Base-by-base conservation (phyloP, 2,888 invertebrate species). In the Leucophora obtusa region DNA sequence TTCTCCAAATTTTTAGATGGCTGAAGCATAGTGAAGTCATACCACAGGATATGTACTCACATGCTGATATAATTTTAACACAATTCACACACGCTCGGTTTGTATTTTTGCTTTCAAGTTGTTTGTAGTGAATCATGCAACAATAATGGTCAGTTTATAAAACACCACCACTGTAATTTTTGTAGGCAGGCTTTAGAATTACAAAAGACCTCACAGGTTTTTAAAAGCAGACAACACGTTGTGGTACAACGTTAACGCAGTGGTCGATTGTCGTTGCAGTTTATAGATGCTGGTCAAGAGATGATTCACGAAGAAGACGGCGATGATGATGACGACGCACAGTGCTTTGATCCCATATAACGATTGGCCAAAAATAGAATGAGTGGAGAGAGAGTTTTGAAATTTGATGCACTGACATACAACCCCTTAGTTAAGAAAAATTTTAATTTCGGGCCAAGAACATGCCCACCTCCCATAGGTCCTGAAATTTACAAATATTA, bases 191-290 rank as follows among this genome's bases (percentile, higher is more conserved):
- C 47, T 66, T 43, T 58, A 28, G 66, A 60, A 66, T 66, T 66
- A 66, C 74, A 69, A 54, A 70, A 77, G 81, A 81, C 81, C 75
- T 70, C 77, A 81, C 73, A 73, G 72, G 66, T 73, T 73, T 54
- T 33, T 63, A 21, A 38, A 28, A 54, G 17, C 65, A 51, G 47
- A 38, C 51, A 66, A 53, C 35, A 43, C 38, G 24, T 28, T 28
- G 28, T 28, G 47, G 9, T 56, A 33, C 24, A 56, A 28, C 11
- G 14, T 56, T 50, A 28, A n/a, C n/a, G 6, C 43, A 47, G 14
- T 47, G 1, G 21, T 62, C 54, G 33, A 60, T 54, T 68, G 68
- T 75, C 21, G 54, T 62, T 62, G 24, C 33, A 35, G 28, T 54
- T 60, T 38, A 56, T 33, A 38, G 59, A 59, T 14, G 24, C 70